Conservation (phyloP, 2,113 vertebrate genomes). For the Nothoprocta pentlandii region DNA sequence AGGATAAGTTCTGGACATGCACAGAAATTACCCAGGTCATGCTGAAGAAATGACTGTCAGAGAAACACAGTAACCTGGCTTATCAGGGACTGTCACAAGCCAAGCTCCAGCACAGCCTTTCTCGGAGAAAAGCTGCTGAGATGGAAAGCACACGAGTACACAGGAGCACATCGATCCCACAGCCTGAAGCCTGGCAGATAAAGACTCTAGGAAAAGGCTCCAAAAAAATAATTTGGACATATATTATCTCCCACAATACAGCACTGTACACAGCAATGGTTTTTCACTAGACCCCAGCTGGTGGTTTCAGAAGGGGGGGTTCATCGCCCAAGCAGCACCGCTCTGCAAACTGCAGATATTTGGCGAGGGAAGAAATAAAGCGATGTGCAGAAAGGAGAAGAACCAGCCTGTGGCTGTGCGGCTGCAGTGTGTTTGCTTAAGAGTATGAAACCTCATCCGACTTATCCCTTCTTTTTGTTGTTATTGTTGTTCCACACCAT, state of each 20-base stretch:
- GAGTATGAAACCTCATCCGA: not conserved
- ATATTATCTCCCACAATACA: constrained; percentile 19
- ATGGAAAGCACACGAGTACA: not conserved
- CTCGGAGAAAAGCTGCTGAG: not conserved
- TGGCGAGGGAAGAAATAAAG: not conserved
- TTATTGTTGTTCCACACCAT: not conserved
- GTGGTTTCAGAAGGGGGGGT: not conserved
- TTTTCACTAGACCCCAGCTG: not conserved
- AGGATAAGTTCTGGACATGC: not conserved
- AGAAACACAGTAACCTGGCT: not conserved
- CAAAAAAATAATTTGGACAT: constrained; percentile 42
- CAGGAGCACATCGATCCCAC: constrained; percentile 51
- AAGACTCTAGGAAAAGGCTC: constrained; percentile 49
- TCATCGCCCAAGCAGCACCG: rapidly evolving
- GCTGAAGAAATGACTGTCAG: not conserved
- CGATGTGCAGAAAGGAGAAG: not conserved
- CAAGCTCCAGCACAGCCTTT: constrained; percentile 21
- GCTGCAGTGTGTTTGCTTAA: not conserved
- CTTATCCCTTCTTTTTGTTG: not conserved
- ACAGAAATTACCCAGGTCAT: not conserved
- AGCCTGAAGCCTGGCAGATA: constrained; percentile 67
- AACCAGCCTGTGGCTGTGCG: not conserved
- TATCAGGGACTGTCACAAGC: constrained; percentile 25
- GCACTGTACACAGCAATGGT: not conserved
- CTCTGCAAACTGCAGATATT: constrained; percentile 17